Evolutionary conservation across 2,797 vertebrate species (phyloP), one percentile per base, ranked within the genome.

Genomic region (Argya squamiceps): DNA sequence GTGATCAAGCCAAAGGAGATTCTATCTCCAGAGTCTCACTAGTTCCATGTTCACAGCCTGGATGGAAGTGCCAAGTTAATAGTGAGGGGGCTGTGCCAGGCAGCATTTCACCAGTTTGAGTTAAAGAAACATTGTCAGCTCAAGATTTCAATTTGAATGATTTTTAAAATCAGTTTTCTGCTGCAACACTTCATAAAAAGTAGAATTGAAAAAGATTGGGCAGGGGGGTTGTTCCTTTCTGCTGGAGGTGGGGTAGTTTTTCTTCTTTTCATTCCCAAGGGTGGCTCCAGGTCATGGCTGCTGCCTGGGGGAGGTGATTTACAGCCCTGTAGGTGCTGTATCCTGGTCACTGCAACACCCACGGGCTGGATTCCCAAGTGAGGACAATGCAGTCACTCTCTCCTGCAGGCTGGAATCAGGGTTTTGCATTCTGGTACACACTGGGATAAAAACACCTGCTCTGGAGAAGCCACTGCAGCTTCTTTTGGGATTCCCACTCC

Each of bases 51-150:
- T 96, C 92, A 15, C 82, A 87, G 93, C 75, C 88, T 60, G 74
- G 53, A 59, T 81, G 68, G 68, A 91, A 91, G 88, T 96, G 96
- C 96, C 91, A 94, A 92, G 82, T 91, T 92, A 91, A 91, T 95
- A 84, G 91, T 75, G 64, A 41, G 58, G 69, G 8, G 15, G 34
- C 84, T 84, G 76, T 91, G 93, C 95, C 96, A 92, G 89, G 68
- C 94, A 94, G 65, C 63, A 78, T 70, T 88, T 92, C 71, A 67
- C 44, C 64, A 77, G 29, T 88, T 47, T 11, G 81, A 89, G 60
- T 85, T 91, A 73, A 91, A 88, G 95, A 49, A 94, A 71, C 58
- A 17, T 17, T 63, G 36, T 78, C 19, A 3, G 89, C 69, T 91
- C 50, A 52, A 65, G 62, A 62, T 86, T 84, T 88, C 50, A 17